These are phyloP conservation scores for Leucopsar rothschildi DNA, from an alignment of 2,113 vertebrate species.

Conservation along the genomic window DNA sequence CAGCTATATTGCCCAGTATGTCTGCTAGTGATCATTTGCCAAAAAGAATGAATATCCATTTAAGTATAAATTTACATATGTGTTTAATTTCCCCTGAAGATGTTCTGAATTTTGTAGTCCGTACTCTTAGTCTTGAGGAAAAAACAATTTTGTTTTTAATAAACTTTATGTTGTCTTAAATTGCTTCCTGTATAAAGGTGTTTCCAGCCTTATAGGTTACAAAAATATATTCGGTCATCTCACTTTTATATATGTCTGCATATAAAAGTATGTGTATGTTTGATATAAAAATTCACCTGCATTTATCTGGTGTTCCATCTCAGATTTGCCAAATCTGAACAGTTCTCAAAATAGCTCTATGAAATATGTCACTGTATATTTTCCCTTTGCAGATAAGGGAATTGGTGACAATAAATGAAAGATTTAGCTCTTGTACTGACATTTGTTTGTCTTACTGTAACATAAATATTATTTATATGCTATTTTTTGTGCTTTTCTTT, in stretches of 20 bases:
- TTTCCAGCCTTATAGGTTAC: neutral
- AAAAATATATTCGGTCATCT: neutral
- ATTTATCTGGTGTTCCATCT: neutral
- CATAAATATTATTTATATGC: neutral
- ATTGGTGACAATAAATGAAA: neutral
- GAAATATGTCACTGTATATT: neutral
- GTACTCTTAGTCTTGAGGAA: neutral
- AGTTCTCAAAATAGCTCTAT: neutral
- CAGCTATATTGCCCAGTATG: neutral
- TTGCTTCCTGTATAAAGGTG: neutral
- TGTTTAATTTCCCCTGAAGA: conserved; percentile 47
- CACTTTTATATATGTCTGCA: neutral
- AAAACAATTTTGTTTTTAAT: conserved; percentile 49
- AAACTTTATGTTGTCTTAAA: conserved; percentile 34
- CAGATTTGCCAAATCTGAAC: neutral
- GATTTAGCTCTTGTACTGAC: neutral
- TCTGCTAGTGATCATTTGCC: conserved; percentile 38
- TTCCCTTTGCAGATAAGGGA: neutral
- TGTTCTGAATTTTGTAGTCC: conserved; percentile 44
- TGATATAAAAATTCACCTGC: neutral
- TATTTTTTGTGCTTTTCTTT: neutral
- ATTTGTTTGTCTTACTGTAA: neutral
- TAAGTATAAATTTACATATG: conserved; percentile 12
- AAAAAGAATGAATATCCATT: conserved; percentile 9
- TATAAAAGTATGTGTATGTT: neutral